Conservation (phyloP, 2,888 invertebrate species). For the Drosophila prostipennis region DNA sequence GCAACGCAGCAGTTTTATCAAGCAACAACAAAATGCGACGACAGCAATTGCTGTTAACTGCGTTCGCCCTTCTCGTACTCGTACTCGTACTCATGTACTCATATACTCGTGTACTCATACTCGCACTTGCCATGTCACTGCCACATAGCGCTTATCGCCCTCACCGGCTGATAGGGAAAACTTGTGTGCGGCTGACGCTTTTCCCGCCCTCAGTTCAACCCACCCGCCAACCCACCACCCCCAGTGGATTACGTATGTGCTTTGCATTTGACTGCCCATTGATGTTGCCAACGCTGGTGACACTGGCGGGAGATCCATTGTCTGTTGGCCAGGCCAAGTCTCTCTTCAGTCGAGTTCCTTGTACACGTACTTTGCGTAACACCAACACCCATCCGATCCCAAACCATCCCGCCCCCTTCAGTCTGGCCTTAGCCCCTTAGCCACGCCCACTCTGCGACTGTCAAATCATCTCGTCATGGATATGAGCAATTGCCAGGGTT, state of each 20-base stretch:
- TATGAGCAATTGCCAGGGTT: conserved; percentile 49
- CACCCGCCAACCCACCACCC: not conserved
- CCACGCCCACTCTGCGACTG: conserved; percentile 45
- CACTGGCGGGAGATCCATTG: conserved; percentile 18
- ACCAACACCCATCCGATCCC: not conserved
- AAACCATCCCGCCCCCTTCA: no score
- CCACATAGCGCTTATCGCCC: conserved; percentile 59
- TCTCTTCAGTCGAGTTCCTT: conserved; percentile 20
- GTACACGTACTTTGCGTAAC: conserved; percentile 9
- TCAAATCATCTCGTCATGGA: conserved; percentile 65
- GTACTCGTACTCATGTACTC: not conserved
- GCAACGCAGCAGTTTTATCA: conserved; percentile 77
- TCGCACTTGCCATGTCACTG: conserved; percentile 41
- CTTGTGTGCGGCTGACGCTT: conserved; percentile 35
- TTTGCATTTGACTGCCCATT: conserved; percentile 46
- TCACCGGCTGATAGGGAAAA: conserved; percentile 36
- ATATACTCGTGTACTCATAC: not conserved
- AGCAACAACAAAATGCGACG: conserved; percentile 50
- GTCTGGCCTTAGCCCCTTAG: conserved; percentile 19
- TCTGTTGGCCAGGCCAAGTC: conserved; percentile 23
- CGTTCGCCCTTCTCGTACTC: conserved; percentile 30
- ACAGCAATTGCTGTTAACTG: conserved; percentile 59
- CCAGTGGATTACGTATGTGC: conserved; percentile 43
- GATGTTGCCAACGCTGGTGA: conserved; percentile 37
- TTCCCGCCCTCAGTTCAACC: not conserved